Base-by-base conservation (phyloP, 37 sponge, comb jelly and placozoan genomes). In the Axinella damicornis region DNA sequence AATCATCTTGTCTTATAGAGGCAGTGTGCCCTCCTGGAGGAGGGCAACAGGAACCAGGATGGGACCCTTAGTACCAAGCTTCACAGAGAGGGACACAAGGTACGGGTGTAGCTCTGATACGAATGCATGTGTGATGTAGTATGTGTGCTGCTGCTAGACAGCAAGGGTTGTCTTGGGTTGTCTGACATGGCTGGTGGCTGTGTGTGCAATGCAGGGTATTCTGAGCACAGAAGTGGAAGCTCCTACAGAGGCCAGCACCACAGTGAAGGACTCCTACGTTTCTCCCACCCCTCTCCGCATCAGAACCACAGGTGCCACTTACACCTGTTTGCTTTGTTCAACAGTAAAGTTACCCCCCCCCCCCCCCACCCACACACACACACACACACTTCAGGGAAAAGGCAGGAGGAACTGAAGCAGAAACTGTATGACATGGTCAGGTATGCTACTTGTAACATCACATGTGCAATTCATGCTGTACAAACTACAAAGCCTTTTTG, bases 71-170 rank as follows among this genome's bases (percentile, higher is more conserved):
- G 40, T 20, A 83, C 79, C n/a, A 39, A 40, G 37, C 76, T 92
- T 58, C 92, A 87, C 33, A 52, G 75, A 69, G 27, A 66, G 33
- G 88, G 92, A 0, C 92, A 92, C 74, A 83, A 87, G 76, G 92
- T 87, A 57, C 11, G 5, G 46, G 46, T 12, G 46, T n/a, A n/a
- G n/a, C n/a, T n/a, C n/a, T n/a, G n/a, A n/a, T n/a, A n/a, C n/a
- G n/a, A n/a, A n/a, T n/a, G n/a, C n/a, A 37, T 11, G 19, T 55
- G 21, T 14, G 46, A 5, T 38, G 11, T 73, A 28, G n/a, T 58
- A 41, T 24, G 6, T 24, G 15, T 56, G 21, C 9, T 20, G 1
- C 5, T 14, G 5, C n/a, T 14, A 17, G 13, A 61, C 36, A 4
- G 64, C 39, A 31, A 27, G 27, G 38, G 35, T 37, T 16, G 4